Evolutionary conservation across 2,797 vertebrate genomes (phyloP).

Genomic region (Epinephelus coioides): DNA sequence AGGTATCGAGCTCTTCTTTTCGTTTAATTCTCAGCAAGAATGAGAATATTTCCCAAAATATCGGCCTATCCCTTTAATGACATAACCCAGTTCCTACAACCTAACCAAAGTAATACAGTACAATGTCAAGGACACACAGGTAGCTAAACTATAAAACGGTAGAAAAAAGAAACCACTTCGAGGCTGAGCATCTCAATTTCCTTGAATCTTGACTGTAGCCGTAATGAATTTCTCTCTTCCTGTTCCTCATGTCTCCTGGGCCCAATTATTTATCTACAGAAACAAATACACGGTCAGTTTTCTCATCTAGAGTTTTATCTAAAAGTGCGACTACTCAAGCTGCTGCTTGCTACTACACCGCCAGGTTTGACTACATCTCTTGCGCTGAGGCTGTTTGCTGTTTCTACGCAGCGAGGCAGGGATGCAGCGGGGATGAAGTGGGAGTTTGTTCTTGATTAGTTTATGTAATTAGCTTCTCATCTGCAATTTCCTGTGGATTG

Average conservation of each 20-base stretch:
- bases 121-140: constrained; percentile 47
- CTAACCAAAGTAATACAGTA: constrained; percentile 19
- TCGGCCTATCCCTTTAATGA: background rate
- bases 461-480: background rate
- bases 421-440: constrained; percentile 1
- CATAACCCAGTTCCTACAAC: constrained; percentile 3
- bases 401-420: constrained; percentile 34
- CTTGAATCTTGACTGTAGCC: constrained; percentile 54
- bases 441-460: background rate
- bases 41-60: background rate
- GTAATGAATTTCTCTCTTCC: constrained; percentile 59
- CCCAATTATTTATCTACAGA: constrained; percentile 85
- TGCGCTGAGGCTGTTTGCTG: no score
- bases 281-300: constrained; percentile 74
- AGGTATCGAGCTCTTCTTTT: background rate
- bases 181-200: constrained; percentile 45
- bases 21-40: background rate
- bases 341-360: background rate
- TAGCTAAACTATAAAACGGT: constrained; percentile 32
- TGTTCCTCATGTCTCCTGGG: constrained; percentile 70
- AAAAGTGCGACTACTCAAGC: constrained; percentile 29
- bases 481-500: background rate
- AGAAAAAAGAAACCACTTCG: constrained; percentile 26
- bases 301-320: background rate
- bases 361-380: background rate